A percentile compares a stretch with the other conserved stretches of the same genome.
Evolutionary conservation across 2,888 invertebrate genomes (phyloP).

Genomic region (Phyto melanocephala): DNA sequence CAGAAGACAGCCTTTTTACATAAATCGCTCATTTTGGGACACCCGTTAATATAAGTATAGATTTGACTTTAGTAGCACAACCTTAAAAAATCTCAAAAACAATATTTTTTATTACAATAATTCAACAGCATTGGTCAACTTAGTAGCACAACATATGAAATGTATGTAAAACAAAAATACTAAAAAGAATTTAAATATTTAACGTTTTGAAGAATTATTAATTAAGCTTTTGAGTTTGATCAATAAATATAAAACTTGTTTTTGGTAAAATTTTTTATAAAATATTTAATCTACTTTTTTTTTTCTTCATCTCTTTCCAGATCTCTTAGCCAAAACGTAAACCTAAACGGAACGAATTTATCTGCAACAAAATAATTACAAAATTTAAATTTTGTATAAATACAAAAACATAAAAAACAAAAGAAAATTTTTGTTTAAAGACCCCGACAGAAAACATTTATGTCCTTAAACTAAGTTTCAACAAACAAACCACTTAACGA

Average conservation of each 20-base stretch:
- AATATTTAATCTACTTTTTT: neutral
- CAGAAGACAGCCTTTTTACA: too few species aligned
- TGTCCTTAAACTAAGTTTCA: conserved; percentile 7
- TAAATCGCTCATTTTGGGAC: too few species aligned
- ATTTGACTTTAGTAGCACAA: too few species aligned
- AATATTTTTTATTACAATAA: too few species aligned
- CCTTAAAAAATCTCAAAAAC: too few species aligned
- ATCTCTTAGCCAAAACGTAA: conserved; percentile 45
- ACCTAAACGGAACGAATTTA: conserved; percentile 53
- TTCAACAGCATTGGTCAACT: neutral
- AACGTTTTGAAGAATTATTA: neutral
- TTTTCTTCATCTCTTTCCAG: conserved; percentile 41
- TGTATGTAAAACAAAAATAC: too few species aligned
- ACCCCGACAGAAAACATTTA: neutral
- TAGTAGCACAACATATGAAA: neutral
- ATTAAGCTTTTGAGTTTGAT: too few species aligned
- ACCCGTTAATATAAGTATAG: too few species aligned
- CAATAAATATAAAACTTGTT: too few species aligned
- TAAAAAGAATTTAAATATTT: neutral
- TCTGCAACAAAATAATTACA: conserved; percentile 12
- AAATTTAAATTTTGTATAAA: conserved; percentile 23
- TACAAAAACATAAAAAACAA: neutral
- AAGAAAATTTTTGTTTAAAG: conserved; percentile 8
- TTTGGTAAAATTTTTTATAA: neutral
- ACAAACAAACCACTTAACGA: neutral